Evolutionary conservation across 1,140 invertebrate genomes (phyloP).

Genomic region (Drosophila triauraria): DNA sequence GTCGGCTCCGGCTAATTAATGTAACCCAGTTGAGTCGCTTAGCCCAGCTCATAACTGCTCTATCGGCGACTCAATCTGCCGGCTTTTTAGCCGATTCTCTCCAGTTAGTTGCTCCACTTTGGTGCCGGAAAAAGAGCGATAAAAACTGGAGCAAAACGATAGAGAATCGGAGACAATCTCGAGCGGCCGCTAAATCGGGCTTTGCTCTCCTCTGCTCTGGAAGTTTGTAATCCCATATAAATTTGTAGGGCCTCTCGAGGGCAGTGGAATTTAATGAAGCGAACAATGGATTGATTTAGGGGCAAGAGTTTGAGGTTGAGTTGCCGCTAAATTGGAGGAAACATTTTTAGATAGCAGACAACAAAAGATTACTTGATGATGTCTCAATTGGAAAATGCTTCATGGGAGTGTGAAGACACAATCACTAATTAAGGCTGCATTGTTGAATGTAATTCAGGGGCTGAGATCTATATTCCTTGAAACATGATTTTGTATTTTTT

Average conservation of each 20-base stretch:
- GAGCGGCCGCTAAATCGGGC: slow-evolving; percentile 12
- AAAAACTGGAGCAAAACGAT: slow-evolving; percentile 33
- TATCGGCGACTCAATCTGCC: slow-evolving; percentile 24
- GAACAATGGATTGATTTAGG: slow-evolving; percentile 32
- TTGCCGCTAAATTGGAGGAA: slow-evolving; percentile 12
- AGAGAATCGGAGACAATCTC: slow-evolving; percentile 15
- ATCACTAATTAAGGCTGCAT: slow-evolving; percentile 10
- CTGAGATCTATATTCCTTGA: neutral
- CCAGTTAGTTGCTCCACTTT: slow-evolving; percentile 44
- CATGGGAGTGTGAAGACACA: slow-evolving; percentile 4
- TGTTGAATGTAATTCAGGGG: slow-evolving; percentile 8
- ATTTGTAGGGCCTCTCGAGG: slow-evolving; percentile 11
- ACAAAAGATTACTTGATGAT: slow-evolving; percentile 27
- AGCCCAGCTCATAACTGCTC: slow-evolving; percentile 44
- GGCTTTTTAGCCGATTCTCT: slow-evolving; percentile 30
- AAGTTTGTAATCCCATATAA: slow-evolving; percentile 35
- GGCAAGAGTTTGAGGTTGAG: slow-evolving; percentile 1
- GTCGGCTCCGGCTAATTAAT: slow-evolving; percentile 34
- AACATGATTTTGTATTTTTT: neutral
- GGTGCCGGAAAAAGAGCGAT: slow-evolving; percentile 19
- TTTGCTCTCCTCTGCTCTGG: neutral
- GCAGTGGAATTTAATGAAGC: slow-evolving; percentile 33
- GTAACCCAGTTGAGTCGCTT: slow-evolving; percentile 39
- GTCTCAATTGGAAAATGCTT: slow-evolving; percentile 1
- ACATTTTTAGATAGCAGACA: slow-evolving; percentile 10